Conservation (phyloP, 1,140 invertebrate genomes). For the Limonius californicus region DNA sequence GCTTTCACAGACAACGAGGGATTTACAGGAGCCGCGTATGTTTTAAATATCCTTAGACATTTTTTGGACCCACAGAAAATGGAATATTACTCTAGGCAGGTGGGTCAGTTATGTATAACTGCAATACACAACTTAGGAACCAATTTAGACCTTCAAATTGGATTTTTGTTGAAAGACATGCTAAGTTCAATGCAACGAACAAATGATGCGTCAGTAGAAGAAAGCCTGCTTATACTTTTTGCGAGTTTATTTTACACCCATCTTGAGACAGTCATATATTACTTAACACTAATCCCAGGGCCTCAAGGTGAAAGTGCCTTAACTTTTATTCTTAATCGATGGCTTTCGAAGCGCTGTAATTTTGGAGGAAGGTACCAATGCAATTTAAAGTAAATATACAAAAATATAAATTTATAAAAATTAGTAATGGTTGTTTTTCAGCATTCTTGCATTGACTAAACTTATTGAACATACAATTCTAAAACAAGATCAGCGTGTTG, state of each 20-base stretch:
- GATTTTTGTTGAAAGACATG: background rate
- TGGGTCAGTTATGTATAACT: background rate
- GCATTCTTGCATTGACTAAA: no score
- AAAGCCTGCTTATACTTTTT: background rate
- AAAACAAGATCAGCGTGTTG: no score
- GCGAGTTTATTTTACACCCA: background rate
- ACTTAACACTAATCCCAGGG: constrained; percentile 2
- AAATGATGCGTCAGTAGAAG: background rate
- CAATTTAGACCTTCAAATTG: background rate
- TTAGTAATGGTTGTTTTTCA: no score
- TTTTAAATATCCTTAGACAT: background rate
- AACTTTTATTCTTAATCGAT: background rate
- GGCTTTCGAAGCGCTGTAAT: no score
- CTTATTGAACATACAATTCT: no score
- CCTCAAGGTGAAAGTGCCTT: constrained; percentile 9
- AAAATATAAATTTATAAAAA: no score
- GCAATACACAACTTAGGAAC: constrained; percentile 2
- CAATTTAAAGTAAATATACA: no score
- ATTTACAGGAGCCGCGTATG: background rate
- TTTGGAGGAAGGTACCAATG: no score
- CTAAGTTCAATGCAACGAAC: constrained; percentile 4
- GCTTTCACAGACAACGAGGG: background rate
- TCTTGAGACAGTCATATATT: background rate
- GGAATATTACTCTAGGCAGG: background rate
- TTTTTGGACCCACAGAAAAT: constrained; percentile 7